These are phyloP conservation scores for Lissonota sp. DNA, from an alignment of 2,888 invertebrate genomes.

Conservation along the genomic window DNA sequence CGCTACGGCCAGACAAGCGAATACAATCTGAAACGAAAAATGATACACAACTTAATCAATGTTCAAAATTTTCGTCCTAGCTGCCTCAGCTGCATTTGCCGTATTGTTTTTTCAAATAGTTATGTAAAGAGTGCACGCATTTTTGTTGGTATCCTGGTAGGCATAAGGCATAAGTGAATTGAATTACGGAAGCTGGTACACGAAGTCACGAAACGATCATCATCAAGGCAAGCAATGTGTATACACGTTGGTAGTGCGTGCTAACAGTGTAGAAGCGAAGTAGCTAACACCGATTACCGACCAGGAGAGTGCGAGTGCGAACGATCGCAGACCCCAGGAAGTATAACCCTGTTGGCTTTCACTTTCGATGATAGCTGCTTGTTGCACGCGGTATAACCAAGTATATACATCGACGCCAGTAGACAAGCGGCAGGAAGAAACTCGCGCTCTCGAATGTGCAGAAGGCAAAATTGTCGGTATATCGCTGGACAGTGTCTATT, in stretches of 20 bases:
- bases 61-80: constrained; percentile 29
- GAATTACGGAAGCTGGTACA: constrained; percentile 60
- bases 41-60: constrained; percentile 2
- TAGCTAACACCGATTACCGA: constrained; percentile 58
- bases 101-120: too few species aligned
- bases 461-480: constrained; percentile 36
- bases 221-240: constrained; percentile 42
- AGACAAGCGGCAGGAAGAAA: constrained; percentile 51
- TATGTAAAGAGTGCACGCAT: too few species aligned
- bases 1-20: constrained; percentile 83
- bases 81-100: not conserved
- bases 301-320: constrained; percentile 45
- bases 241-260: constrained; percentile 42
- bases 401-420: constrained; percentile 42
- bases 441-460: not conserved
- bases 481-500: not conserved
- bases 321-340: constrained; percentile 53
- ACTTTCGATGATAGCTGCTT: constrained; percentile 73
- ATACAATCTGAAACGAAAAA: constrained; percentile 78
- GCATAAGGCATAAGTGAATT: constrained; percentile 7
- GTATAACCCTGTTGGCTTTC: constrained; percentile 76
- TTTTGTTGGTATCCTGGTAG: too few species aligned
- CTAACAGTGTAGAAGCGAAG: constrained; percentile 36
- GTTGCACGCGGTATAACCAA: constrained; percentile 45
- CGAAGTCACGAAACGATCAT: constrained; percentile 57